These are phyloP conservation scores for Melanotaenia pygmaea DNA, from an alignment of 2,797 vertebrate genomes.

Conservation along the genomic window DNA sequence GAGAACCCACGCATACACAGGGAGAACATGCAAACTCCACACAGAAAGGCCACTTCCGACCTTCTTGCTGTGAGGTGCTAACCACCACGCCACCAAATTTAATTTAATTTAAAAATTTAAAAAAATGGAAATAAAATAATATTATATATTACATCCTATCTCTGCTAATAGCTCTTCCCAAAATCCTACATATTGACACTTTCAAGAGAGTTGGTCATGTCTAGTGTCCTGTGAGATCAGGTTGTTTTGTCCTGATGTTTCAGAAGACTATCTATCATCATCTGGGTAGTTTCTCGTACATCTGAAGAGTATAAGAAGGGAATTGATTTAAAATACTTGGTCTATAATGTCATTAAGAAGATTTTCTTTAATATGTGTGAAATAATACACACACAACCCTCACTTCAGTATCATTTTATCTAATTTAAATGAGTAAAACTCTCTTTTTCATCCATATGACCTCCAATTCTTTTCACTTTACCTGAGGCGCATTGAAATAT, in stretches of 20 bases:
- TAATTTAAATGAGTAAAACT: neutral
- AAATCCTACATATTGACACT: too few relatives aligned
- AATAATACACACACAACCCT: neutral
- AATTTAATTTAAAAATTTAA: too few relatives aligned
- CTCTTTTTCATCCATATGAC: neutral
- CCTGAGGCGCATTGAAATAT: neutral
- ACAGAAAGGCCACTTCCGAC: too few relatives aligned
- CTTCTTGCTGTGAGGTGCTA: too few relatives aligned
- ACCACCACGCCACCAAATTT: too few relatives aligned
- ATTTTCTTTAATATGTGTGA: neutral
- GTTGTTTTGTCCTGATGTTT: neutral
- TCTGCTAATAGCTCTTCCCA: too few relatives aligned
- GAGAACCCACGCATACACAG: too few relatives aligned
- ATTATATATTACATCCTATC: too few relatives aligned
- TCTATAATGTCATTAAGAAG: neutral
- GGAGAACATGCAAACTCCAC: too few relatives aligned
- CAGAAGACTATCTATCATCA: neutral
- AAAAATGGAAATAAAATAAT: too few relatives aligned
- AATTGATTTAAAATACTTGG: neutral
- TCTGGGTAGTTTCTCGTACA: neutral
- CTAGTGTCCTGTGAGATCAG: neutral
- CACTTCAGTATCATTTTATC: neutral
- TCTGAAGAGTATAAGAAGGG: neutral
- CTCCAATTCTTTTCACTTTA: conserved; percentile 8
- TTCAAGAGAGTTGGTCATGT: too few relatives aligned